Percentiles rank a stretch among this genome's conserved stretches.
Evolutionary conservation across 2,888 invertebrate species (phyloP).

Genomic region (Sipha maydis): DNA sequence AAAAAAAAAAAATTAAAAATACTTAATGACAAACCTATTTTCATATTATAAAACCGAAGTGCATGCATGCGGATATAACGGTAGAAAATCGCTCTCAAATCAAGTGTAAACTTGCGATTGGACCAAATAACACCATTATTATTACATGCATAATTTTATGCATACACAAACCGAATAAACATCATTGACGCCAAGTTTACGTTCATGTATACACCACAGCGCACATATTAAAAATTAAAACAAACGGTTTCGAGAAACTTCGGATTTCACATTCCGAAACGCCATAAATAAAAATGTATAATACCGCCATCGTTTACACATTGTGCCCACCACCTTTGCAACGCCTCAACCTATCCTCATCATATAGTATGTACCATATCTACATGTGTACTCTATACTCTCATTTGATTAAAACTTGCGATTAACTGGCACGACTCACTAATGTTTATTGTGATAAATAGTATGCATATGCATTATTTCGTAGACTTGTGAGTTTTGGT

Average conservation of each 20-base stretch:
- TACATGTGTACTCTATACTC: too few relatives aligned
- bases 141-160: too few relatives aligned
- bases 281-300: neutral
- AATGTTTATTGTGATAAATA: neutral
- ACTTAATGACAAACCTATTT: conserved; percentile 19
- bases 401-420: neutral
- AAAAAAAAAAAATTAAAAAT: neutral
- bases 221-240: neutral
- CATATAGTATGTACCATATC: too few relatives aligned
- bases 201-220: neutral
- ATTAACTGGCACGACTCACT: neutral
- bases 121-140: too few relatives aligned
- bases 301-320: neutral
- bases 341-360: neutral
- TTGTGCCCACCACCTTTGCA: neutral
- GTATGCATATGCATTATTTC: neutral
- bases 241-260: neutral
- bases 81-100: neutral
- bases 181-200: neutral
- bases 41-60: neutral
- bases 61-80: neutral
- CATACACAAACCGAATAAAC: neutral
- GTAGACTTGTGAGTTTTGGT: neutral
- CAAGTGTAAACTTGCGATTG: neutral
- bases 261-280: neutral